A percentile compares a stretch with the other conserved stretches of the same genome.
Conservation (phyloP, 1,140 invertebrate species). For the Dolichoris vasculosae region DNA sequence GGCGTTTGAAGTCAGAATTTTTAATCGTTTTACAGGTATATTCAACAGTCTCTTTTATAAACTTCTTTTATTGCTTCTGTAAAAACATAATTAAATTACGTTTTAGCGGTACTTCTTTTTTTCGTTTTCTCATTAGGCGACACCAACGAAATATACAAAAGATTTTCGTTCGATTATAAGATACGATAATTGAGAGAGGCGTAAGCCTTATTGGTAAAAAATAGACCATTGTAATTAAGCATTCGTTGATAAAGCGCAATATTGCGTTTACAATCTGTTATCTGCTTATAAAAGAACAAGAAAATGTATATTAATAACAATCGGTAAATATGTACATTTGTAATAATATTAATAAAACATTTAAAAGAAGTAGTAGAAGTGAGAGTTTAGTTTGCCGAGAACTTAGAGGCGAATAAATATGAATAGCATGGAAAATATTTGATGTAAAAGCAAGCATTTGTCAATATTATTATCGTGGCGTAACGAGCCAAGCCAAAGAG, state of each 20-base stretch:
- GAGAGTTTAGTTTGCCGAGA: slow-evolving; percentile 52
- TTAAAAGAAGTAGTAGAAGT: slow-evolving; percentile 7
- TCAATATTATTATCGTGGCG: slow-evolving; percentile 49
- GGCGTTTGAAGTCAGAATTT: too few species aligned
- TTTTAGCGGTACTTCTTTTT: too few species aligned
- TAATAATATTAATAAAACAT: slow-evolving; percentile 48
- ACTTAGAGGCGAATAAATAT: slow-evolving; percentile 55
- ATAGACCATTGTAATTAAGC: neutral
- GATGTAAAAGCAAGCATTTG: slow-evolving; percentile 47
- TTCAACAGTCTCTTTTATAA: neutral
- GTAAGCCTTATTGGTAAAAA: neutral
- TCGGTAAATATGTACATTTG: slow-evolving; percentile 35
- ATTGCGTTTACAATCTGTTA: slow-evolving; percentile 7
- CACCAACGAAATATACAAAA: too few species aligned
- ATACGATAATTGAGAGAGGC: neutral
- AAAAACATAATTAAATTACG: neutral
- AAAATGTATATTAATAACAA: slow-evolving; percentile 40
- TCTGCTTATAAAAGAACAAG: slow-evolving; percentile 23
- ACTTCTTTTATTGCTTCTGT: neutral
- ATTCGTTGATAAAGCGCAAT: neutral
- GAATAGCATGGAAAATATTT: slow-evolving; percentile 48
- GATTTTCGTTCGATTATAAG: neutral
- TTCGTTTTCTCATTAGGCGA: too few species aligned
- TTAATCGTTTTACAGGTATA: neutral
- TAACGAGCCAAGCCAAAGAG: neutral